These are phyloP conservation scores for Lasius platythorax DNA, from an alignment of 2,888 invertebrate species.

Conservation along the genomic window DNA sequence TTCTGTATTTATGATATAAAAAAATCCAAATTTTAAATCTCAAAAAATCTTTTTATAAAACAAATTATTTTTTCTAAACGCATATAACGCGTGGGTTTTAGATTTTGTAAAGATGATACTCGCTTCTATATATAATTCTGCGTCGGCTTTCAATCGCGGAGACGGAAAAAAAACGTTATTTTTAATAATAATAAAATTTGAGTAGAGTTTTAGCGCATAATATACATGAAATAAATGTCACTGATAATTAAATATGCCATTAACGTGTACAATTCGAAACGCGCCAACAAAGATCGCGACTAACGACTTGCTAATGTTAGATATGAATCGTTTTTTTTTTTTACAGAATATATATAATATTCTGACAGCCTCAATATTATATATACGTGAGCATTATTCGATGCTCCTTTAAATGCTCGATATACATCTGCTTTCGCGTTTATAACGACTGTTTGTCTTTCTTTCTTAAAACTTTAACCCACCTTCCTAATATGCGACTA, in stretches of 20 bases:
- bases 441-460: conserved; percentile 8
- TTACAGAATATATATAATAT: conserved; percentile 7
- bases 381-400: conserved; percentile 2
- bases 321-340: conserved; percentile 34
- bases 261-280: not conserved
- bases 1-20: conserved; percentile 14
- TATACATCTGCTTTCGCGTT: not conserved
- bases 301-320: not conserved
- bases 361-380: conserved; percentile 8
- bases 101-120: not conserved
- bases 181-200: not conserved
- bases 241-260: not conserved
- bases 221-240: not conserved
- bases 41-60: not conserved
- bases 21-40: not conserved
- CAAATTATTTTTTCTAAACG: not conserved
- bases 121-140: not conserved
- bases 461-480: conserved; percentile 33
- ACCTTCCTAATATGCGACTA: not conserved
- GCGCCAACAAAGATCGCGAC: not conserved
- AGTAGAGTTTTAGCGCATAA: not conserved
- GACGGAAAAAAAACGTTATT: not conserved
- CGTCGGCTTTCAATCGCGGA: not conserved
- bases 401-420: not conserved
- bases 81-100: not conserved